Base-by-base conservation (phyloP, 1,140 invertebrate genomes). In the Ostrea denselamellosa region DNA sequence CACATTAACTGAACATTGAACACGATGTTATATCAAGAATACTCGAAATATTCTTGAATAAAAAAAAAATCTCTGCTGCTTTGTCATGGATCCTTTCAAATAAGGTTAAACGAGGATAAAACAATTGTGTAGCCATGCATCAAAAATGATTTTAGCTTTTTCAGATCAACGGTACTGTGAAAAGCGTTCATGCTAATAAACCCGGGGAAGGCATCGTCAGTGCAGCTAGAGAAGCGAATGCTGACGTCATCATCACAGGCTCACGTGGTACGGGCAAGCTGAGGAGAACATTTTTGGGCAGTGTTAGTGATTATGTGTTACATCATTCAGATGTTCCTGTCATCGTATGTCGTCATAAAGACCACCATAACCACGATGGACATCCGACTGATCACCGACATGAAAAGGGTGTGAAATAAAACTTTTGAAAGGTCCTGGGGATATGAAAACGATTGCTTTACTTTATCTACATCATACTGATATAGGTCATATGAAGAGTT, bases 281-380 rank as follows among this genome's bases (percentile, higher is more conserved):
- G 0, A 85, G 89, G 68, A 86, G 90, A 22, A 90, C 91, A 10
- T 89, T 92, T 62, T 86, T 91, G 3, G 91, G 91, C 12, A 91
- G 91, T 53, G 89, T 91, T 52, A 92, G 91, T 87, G 91, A 92
- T 51, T 92, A 91, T 77, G 86, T 92, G 9, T 84, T 92, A 53
- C 91, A 92, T 68, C 90, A 92, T 82, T 77, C 90, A 2, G 53
- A 89, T 9, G 87, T 92, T 0, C 91, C 91, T 17, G 90, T 92
- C 7, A 86, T 92, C 14, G 88, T 91, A 8, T 90, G 90, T 77
- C 58, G 85, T 25, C 88, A 89, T 81, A 84, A 84, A 17, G 82
- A 87, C 52, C 81, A 84, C 19, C 86, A 87, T 19, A 81, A 87
- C 53, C 81, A 83, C 53, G 44, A 83, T 52, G 34, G 28, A 28